Conservation (phyloP, 2,113 vertebrate genomes). For the Calidris pygmaea region DNA sequence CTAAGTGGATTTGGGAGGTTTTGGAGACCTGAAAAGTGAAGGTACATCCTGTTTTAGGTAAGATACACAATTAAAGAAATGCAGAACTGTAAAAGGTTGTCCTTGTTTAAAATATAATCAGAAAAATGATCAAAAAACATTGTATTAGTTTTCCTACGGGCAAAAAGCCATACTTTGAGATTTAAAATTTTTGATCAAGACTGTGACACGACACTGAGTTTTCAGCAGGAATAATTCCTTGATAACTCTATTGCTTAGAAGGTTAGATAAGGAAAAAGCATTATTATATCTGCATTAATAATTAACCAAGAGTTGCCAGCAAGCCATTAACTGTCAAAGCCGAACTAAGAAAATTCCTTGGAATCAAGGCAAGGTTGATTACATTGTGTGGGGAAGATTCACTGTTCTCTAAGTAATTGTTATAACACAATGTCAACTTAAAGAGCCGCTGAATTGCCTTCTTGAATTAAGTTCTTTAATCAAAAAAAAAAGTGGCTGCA, state of each 20-base stretch:
- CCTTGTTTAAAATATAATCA: neutral
- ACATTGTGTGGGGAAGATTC: neutral
- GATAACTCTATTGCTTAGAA: neutral
- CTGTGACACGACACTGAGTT: neutral
- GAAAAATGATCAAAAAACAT: neutral
- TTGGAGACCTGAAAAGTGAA: neutral
- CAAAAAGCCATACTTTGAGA: neutral
- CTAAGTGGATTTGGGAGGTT: neutral
- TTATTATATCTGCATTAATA: neutral
- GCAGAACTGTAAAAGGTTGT: neutral
- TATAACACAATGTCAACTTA: neutral
- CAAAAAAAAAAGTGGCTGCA: neutral
- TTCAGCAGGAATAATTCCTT: neutral
- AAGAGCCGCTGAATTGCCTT: neutral
- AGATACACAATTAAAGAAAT: neutral
- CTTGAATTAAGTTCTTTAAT: neutral
- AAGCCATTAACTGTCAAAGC: neutral
- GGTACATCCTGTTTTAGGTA: neutral
- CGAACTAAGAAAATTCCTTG: neutral
- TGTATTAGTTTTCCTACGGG: neutral
- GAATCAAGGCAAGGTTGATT: neutral
- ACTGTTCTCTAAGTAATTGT: neutral
- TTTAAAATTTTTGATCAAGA: neutral
- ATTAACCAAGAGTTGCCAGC: neutral
- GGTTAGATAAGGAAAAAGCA: slow-evolving; percentile 1